phyloP scores from a whole-genome alignment of 2,888 invertebrate genomes.

The Drosophila paramelanica region DNA sequence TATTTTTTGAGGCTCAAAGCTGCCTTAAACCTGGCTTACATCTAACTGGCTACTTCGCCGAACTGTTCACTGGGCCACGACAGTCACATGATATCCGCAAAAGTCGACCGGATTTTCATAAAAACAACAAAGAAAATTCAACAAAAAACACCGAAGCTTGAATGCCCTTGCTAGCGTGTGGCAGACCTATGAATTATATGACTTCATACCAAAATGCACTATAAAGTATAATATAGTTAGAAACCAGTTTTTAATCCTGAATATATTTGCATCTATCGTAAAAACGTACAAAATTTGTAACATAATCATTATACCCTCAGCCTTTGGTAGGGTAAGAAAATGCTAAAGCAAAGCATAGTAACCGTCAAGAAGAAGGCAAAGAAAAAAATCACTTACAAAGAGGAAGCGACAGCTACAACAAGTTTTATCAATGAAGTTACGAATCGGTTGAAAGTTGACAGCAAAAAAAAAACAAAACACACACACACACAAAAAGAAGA shows the following conservation, averaged over 20 bases:
- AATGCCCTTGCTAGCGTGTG: constrained; percentile 6
- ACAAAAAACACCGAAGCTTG: not conserved
- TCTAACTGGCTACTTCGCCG: constrained; percentile 34
- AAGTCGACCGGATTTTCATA: constrained; percentile 61
- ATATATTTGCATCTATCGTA: not conserved
- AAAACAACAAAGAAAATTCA: constrained; percentile 26
- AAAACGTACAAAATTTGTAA: not conserved
- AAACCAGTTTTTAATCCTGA: too few relatives aligned
- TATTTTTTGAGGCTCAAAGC: constrained; percentile 1
- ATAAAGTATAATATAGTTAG: too few relatives aligned
- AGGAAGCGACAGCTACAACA: constrained; percentile 68
- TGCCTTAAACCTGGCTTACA: constrained; percentile 10
- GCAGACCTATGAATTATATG: too few relatives aligned
- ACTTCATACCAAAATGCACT: too few relatives aligned
- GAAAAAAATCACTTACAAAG: constrained; percentile 74
- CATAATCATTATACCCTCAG: not conserved
- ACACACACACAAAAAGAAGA: not conserved
- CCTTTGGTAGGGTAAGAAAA: constrained; percentile 17
- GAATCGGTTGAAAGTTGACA: constrained; percentile 51
- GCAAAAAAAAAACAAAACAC: constrained; percentile 30
- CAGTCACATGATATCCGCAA: constrained; percentile 65
- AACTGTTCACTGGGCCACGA: constrained; percentile 53
- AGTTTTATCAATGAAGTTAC: constrained; percentile 74
- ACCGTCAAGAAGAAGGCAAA: constrained; percentile 8
- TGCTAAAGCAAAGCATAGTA: constrained; percentile 25